These are phyloP conservation scores for Acromyrmex heyeri DNA, from an alignment of 1,140 invertebrate species.

Conservation along the genomic window DNA sequence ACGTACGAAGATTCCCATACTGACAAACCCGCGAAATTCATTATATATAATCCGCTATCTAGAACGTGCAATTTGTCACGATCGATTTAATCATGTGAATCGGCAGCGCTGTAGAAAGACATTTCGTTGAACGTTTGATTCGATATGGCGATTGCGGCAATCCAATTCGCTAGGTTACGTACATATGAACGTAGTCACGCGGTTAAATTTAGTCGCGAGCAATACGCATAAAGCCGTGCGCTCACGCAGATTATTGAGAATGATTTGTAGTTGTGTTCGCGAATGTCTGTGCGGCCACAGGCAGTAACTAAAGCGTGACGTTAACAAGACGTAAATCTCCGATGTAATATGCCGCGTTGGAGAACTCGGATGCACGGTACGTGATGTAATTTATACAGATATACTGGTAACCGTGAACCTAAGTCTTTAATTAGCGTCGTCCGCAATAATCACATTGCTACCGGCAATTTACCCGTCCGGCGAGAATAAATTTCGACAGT, in stretches of 20 bases:
- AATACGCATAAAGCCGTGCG: conserved; percentile 56
- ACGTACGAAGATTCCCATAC: background rate
- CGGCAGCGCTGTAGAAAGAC: conserved; percentile 34
- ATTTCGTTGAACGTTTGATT: conserved; percentile 61
- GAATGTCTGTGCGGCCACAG: conserved; percentile 30
- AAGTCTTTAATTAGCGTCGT: conserved; percentile 71
- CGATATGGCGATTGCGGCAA: conserved; percentile 57
- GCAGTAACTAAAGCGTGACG: conserved; percentile 73
- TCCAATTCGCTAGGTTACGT: conserved; percentile 26
- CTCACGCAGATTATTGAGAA: conserved; percentile 71
- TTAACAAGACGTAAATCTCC: conserved; percentile 77
- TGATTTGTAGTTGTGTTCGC: conserved; percentile 72
- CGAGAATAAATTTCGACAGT: conserved; percentile 22
- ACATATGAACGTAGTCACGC: conserved; percentile 53
- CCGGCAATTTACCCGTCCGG: conserved; percentile 30
- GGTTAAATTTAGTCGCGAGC: conserved; percentile 74
- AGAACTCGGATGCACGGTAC: background rate
- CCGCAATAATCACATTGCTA: conserved; percentile 45
- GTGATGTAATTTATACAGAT: conserved; percentile 68
- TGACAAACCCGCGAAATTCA: conserved; percentile 31
- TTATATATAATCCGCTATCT: conserved; percentile 9
- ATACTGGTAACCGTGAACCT: conserved; percentile 65
- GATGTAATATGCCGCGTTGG: conserved; percentile 53
- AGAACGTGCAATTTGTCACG: conserved; percentile 22
- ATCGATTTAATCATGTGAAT: conserved; percentile 41